Conservation (phyloP, 2,888 invertebrate genomes). For the Stenurella melanura region DNA sequence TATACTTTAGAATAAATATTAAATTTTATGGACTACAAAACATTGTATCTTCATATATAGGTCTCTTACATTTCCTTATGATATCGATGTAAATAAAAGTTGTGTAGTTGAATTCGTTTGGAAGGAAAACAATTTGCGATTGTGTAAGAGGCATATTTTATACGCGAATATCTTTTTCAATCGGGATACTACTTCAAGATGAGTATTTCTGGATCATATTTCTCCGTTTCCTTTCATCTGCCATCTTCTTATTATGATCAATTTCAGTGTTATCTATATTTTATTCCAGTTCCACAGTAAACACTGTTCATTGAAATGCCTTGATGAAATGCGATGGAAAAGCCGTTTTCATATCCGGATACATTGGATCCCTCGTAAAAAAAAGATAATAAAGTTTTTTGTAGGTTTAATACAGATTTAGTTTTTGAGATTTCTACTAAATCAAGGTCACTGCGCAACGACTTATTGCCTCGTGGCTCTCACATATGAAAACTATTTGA, state of each 20-base stretch:
- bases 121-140: constrained; percentile 40
- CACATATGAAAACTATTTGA: no score
- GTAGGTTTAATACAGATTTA: constrained; percentile 10
- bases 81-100: constrained; percentile 28
- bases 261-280: constrained; percentile 41
- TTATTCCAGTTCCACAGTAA: constrained; percentile 40
- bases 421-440: not conserved
- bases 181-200: constrained; percentile 26
- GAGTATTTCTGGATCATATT: constrained; percentile 42
- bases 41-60: constrained; percentile 19
- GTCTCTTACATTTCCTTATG: constrained; percentile 21
- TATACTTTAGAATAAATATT: constrained; percentile 16
- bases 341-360: constrained; percentile 15
- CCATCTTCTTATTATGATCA: constrained; percentile 42
- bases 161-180: constrained; percentile 41
- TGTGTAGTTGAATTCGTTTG: constrained; percentile 19
- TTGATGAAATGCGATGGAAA: constrained; percentile 33
- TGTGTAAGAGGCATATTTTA: constrained; percentile 33
- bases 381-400: constrained; percentile 20
- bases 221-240: constrained; percentile 37
- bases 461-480: no score
- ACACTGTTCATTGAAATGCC: constrained; percentile 38
- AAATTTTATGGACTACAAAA: constrained; percentile 21
- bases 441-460: not conserved
- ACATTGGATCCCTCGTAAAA: constrained; percentile 22